Base-by-base conservation (phyloP, 2,797 vertebrate species). In the Galago senegalensis region DNA sequence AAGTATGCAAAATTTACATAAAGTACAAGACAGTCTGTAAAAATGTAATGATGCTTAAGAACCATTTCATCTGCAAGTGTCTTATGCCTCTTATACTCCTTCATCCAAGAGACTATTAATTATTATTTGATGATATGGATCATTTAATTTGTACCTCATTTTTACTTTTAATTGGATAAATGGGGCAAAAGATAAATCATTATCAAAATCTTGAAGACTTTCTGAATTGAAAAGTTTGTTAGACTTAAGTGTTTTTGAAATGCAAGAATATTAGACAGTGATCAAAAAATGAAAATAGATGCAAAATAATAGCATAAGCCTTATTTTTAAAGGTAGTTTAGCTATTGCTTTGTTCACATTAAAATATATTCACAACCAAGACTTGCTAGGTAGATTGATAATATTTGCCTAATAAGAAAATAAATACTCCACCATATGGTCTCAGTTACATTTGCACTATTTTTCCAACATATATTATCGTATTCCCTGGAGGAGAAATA, bases 341-440 rank as follows among this genome's bases (percentile, higher is more conserved):
- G 43, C 25, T 89, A 61, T 27, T 87, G 75, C 43, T 92, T 31
- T 81, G 73, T 61, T 97, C 73, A 81, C 72, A 87, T 58, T 86
- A 80, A 97, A 95, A n/a, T 2, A 12, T 56, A 87, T 40, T 85
- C 49, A 84, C 20, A 89, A 93, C 21, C 53, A 83, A 88, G 37
- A 84, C 79, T 97, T 92, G 61, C 81, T 84, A 86, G 11, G 70
- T 75, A 93, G 21, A 94, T 88, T 72, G 18, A 91, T 60, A 87
- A 60, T 65, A 86, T 94, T 94, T 89, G 65, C 43, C 90, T 95
- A 86, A 86, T 87, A 96, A 88, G 82, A 96, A 97, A 95, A 94
- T 93, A 96, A 94, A 94, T 92, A 87, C 40, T 93, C 40, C 7
- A 43, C 82, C 87, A 87, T 95, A 95, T 93, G 89, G 67, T 61